Conservation (phyloP, 2,113 vertebrate species). For the Calypte anna region DNA sequence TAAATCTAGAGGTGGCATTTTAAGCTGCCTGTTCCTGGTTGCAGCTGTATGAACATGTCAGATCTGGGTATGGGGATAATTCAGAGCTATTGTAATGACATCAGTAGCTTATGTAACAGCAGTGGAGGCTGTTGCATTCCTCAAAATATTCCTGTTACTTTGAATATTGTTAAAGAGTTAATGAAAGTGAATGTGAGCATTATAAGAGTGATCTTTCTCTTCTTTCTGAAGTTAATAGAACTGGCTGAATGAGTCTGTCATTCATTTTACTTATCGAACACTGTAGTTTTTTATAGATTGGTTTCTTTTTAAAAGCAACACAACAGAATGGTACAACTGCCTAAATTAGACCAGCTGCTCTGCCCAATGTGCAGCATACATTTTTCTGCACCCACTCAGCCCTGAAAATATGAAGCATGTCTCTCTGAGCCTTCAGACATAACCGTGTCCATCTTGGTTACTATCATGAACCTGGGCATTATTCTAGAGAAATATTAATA, state of each 20-base stretch:
- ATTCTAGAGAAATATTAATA: not conserved
- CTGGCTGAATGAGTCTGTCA: not conserved
- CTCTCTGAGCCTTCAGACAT: not conserved
- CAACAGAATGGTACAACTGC: not conserved
- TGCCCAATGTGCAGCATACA: fast-evolving
- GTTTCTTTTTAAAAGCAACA: not conserved
- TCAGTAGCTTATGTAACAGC: not conserved
- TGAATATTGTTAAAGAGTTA: not conserved
- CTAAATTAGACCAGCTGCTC: not conserved
- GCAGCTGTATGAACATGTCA: conserved; percentile 22
- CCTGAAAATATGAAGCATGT: not conserved
- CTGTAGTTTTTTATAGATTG: not conserved
- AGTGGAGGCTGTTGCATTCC: not conserved
- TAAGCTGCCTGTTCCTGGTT: not conserved
- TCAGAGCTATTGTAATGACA: not conserved
- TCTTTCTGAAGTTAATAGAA: not conserved
- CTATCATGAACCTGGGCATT: not conserved
- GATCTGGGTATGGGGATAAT: not conserved
- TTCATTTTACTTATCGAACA: not conserved
- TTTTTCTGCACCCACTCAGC: not conserved
- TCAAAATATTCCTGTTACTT: not conserved
- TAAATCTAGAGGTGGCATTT: not conserved
- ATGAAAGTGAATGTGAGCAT: not conserved
- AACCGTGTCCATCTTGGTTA: not conserved
- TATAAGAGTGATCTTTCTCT: not conserved